Base-by-base conservation (phyloP, 2,797 vertebrate genomes). In the Sphenodon punctatus region DNA sequence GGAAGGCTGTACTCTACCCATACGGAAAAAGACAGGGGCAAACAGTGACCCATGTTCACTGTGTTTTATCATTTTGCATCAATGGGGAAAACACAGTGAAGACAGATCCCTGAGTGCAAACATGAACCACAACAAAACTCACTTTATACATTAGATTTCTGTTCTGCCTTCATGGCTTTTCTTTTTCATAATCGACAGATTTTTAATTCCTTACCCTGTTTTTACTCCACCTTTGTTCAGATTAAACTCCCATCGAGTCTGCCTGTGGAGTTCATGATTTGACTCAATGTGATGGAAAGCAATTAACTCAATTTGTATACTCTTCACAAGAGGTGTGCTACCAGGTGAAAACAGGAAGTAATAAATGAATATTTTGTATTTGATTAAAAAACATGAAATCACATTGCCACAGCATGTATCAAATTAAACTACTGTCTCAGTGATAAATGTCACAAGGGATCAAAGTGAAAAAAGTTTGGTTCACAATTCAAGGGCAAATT, bases 401-500 rank as follows among this genome's bases (percentile, higher is more conserved):
- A 5, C 16, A 43, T 89, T 84, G 66, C 79, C 79, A 77, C 55
- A 86, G 56, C 32, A 48, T 68, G 75, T 88, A 73, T 63, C 27
- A 61, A 70, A 27, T 41, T 76, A 56, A 88, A 32, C 10, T 53
- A 63, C 38, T 63, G 51, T 76, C 34, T 48, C 75, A 69, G 9
- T 43, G 55, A 69, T 30, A 71, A 85, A 38, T 69, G 78, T 79
- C 67, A 89, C 19, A 87, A 49, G 64, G 70, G 76, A 92, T 85
- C 78, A 78, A 41, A 75, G 17, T 27, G 41, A 75, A 61, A 85
- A 79, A 90, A 66, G 13, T 68, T 82, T 69, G 63, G 46, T 84
- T 86, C 53, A 75, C 43, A 72, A 70, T 79, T 85, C 68, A 87
- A 92, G 58, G 85, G 81, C 84, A 43, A 86, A 51, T 82, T 74